Evolutionary conservation across 37 sponge, comb jelly and placozoan genomes (phyloP), one percentile per base, ranked within the genome.

Genomic region (Hexactinellida sp.): DNA sequence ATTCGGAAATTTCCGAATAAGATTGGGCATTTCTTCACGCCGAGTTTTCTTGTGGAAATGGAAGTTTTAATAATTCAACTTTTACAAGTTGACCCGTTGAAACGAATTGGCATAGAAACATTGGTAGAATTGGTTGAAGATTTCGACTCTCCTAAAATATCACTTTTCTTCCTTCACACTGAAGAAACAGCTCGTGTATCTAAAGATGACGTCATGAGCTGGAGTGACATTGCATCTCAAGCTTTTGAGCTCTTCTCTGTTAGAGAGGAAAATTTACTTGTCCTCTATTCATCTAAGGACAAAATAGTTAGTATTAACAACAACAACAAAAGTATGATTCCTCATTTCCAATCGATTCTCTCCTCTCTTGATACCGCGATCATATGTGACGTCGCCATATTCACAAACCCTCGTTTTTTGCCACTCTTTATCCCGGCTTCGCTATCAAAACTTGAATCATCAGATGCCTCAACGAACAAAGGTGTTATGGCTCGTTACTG

Each of bases 31-130:
- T n/a, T 25, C 30, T 63, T 63, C 76, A 21, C 76, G 5, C 30
- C 25, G 13, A 32, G 5, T 63, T 63, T 63, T n/a, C 76, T 63
- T n/a, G 32, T 21, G 76, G 5, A 63, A 63, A 63, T 63, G 3
- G 76, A 63, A 63, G 30, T n/a, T 63, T n/a, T 63, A n/a, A 63
- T 63, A 63, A 63, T 25, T 21, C 76, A 63, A 63, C 76, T 63
- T 63, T 63, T 63, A 28, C 3, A 63, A 63, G 76, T 63, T 63
- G 76, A 63, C 13, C 76, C 76, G 5, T 28, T 63, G 76, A 63
- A 63, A 63, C 21, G 76, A 32, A 63, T 63, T 28, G 76, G 30
- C 34, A 10, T 63, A 3, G 76, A 63, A 32, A 28, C 76, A 25
- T 23, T 63, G 19, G 76, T 63, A 63, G 76, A 63, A 63, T 23